Evolutionary conservation across 2,797 vertebrate species (phyloP).

Genomic region (Tauraco hartlaubi): DNA sequence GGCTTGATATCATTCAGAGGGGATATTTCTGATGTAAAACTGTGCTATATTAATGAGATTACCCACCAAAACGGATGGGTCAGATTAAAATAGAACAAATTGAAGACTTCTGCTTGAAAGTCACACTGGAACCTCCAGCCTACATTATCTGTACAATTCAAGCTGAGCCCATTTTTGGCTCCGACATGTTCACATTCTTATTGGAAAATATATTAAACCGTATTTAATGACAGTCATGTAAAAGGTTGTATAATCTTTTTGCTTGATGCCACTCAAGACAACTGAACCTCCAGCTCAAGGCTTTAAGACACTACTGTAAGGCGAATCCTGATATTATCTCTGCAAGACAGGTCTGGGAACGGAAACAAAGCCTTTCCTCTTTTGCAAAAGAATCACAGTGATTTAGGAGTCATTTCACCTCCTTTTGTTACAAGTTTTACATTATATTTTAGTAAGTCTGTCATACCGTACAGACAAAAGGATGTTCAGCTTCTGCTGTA

Average conservation of each 20-base stretch:
- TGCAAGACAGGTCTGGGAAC: not conserved
- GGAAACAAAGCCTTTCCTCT: conserved; percentile 17
- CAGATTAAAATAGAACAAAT: conserved; percentile 59
- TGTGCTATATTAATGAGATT: conserved; percentile 25
- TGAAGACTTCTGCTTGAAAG: conserved; percentile 45
- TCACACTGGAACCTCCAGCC: conserved; percentile 11
- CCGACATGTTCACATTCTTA: conserved; percentile 14
- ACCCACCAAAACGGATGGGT: conserved; percentile 35
- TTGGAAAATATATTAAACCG: conserved; percentile 9
- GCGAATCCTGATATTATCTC: conserved; percentile 1
- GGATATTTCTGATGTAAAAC: conserved; percentile 32
- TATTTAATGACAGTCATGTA: not conserved
- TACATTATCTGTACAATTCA: not conserved
- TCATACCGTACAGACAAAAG: conserved; percentile 20
- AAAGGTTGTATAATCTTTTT: not conserved
- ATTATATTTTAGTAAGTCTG: conserved; percentile 30
- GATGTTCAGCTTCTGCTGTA: not conserved
- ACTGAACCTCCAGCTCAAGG: not conserved
- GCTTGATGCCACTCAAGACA: not conserved
- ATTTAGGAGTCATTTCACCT: conserved; percentile 21
- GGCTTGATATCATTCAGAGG: not conserved
- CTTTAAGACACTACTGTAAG: not conserved
- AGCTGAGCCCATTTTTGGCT: not conserved
- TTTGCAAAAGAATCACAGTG: not conserved
- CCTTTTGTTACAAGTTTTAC: conserved; percentile 34